Percentiles rank a stretch among this genome's conserved stretches.
These are phyloP conservation scores for Falco berigora DNA, from an alignment of 2,797 vertebrate genomes.

Conservation along the genomic window DNA sequence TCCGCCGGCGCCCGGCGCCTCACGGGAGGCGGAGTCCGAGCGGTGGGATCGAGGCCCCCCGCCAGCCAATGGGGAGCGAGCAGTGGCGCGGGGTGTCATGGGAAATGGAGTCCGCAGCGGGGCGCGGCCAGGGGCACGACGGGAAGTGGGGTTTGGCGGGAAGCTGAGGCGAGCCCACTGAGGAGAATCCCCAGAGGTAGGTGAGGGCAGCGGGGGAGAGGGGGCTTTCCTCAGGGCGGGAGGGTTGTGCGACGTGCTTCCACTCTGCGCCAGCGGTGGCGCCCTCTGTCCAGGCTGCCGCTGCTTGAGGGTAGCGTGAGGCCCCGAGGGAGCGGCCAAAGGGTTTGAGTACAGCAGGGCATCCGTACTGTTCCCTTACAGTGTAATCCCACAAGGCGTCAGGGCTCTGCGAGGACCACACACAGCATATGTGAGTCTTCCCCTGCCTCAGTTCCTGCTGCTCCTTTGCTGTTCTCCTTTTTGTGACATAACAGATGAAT, in stretches of 20 bases:
- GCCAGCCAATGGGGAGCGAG: background rate
- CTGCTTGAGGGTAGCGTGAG: rapidly evolving
- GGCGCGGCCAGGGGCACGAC: background rate
- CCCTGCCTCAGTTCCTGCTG: too few relatives aligned
- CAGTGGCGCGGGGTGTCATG: background rate
- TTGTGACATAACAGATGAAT: too few relatives aligned
- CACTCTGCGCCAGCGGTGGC: too few relatives aligned
- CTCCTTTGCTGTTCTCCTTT: background rate
- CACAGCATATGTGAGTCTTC: rapidly evolving
- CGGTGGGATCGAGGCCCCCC: rapidly evolving
- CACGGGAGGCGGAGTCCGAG: background rate
- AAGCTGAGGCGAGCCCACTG: background rate
- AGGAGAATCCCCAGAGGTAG: rapidly evolving
- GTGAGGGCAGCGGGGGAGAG: rapidly evolving
- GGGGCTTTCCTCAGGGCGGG: rapidly evolving
- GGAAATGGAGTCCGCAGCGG: background rate
- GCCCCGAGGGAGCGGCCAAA: too few relatives aligned
- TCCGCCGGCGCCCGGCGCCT: background rate
- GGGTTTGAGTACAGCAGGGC: too few relatives aligned
- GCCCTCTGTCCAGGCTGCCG: background rate
- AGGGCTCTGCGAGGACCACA: rapidly evolving
- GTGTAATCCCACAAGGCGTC: too few relatives aligned
- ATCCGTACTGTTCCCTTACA: too few relatives aligned
- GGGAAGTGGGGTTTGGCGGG: background rate
- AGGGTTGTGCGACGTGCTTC: background rate